These are phyloP conservation scores for Neolamprologus falcicula DNA, from an alignment of 2,113 vertebrate species.

Conservation along the genomic window DNA sequence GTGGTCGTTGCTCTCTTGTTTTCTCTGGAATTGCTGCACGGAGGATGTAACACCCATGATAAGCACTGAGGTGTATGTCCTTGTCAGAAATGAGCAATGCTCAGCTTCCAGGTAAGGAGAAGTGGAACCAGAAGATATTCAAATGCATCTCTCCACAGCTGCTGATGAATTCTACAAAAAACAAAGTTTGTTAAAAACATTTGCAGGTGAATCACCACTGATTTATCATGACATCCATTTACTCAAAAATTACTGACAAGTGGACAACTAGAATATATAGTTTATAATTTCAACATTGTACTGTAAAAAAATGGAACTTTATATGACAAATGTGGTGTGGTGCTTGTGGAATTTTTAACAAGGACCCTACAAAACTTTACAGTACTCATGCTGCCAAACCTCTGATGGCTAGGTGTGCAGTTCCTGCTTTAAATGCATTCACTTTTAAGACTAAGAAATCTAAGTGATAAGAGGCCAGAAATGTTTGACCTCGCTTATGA, in stretches of 20 bases:
- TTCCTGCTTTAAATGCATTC: not conserved
- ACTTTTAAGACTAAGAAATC: not conserved
- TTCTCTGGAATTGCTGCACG: fast-evolving
- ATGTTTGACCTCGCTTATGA: not conserved
- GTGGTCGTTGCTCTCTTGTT: fast-evolving
- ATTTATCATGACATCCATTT: no score
- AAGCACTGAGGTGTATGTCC: fast-evolving
- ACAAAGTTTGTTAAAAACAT: no score
- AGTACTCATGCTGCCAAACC: not conserved
- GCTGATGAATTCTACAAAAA: not conserved
- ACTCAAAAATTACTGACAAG: no score
- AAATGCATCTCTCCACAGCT: fast-evolving
- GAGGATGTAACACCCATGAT: not conserved
- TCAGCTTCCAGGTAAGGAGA: not conserved
- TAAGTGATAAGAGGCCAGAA: not conserved
- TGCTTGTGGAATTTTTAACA: not conserved
- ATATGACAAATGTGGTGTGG: not conserved
- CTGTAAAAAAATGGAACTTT: not conserved
- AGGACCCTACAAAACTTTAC: not conserved
- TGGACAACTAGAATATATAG: no score
- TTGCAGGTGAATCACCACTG: no score
- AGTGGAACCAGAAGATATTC: not conserved
- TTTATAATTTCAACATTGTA: no score
- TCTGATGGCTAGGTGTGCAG: not conserved
- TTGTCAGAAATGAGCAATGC: fast-evolving